A percentile compares a stretch with the other conserved stretches of the same genome.
Evolutionary conservation across 2,113 vertebrate species (phyloP).

Genomic region (Megaceryle maxima): DNA sequence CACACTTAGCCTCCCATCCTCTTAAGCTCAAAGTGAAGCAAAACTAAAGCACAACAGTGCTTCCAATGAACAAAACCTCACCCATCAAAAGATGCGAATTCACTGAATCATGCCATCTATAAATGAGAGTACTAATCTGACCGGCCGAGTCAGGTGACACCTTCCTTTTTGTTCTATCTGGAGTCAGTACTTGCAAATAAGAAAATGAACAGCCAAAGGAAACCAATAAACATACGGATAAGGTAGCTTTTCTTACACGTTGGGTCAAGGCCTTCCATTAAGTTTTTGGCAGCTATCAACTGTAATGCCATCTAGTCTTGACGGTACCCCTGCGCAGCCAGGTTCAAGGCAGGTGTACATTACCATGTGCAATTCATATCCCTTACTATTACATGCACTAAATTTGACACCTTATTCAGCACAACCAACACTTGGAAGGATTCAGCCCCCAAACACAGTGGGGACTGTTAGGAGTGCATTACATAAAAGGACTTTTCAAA

Average conservation of each 20-base stretch:
- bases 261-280: not conserved
- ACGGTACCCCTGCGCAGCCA: not conserved
- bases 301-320: not conserved
- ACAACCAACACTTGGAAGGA: not conserved
- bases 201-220: conserved; percentile 1
- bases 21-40: not conserved
- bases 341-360: not conserved
- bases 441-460: not conserved
- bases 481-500: not conserved
- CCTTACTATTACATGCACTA: not conserved
- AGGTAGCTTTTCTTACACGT: not conserved
- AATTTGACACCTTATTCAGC: not conserved
- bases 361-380: not conserved
- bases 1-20: not conserved
- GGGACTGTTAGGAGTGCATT: not conserved
- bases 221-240: not conserved
- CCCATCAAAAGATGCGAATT: not conserved
- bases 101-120: not conserved
- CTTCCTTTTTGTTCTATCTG: conserved; percentile 39
- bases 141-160: not conserved
- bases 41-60: not conserved
- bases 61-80: not conserved
- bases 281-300: conserved; percentile 12
- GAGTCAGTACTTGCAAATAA: conserved; percentile 26
- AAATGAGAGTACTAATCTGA: not conserved